Percentiles rank a stretch among this genome's conserved stretches.
Evolutionary conservation across 2,113 vertebrate species (phyloP).

Genomic region (rabbit (Oryctolagus cuniculus)): DNA sequence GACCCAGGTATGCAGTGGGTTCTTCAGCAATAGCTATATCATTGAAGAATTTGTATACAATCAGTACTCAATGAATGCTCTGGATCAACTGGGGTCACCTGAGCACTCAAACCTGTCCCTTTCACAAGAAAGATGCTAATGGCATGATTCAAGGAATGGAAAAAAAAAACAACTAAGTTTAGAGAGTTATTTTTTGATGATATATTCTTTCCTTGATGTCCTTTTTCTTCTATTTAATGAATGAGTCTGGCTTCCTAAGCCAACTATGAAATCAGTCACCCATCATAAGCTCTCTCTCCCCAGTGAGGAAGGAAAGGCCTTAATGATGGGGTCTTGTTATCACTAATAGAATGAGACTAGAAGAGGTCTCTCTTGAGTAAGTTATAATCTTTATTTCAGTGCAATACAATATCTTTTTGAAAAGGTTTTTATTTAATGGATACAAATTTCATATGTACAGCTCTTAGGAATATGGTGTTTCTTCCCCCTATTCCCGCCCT

Average conservation of each 20-base stretch:
- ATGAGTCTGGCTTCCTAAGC: slow-evolving; percentile 45
- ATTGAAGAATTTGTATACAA: background rate
- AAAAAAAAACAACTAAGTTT: background rate
- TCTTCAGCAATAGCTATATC: background rate
- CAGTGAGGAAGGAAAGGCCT: background rate
- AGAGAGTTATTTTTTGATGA: slow-evolving; percentile 28
- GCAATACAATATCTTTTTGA: slow-evolving; percentile 35
- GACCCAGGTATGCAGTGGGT: background rate
- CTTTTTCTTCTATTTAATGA: slow-evolving; percentile 59
- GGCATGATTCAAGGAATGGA: slow-evolving; percentile 50
- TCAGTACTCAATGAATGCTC: background rate
- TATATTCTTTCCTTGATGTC: background rate
- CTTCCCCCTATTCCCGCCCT: too few relatives aligned
- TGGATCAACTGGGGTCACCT: background rate
- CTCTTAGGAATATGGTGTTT: too few relatives aligned
- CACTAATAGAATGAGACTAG: slow-evolving; percentile 50
- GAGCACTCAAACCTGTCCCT: background rate
- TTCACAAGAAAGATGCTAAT: slow-evolving; percentile 18
- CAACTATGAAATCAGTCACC: slow-evolving; percentile 29
- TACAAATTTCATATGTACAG: too few relatives aligned
- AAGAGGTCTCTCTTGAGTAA: slow-evolving; percentile 35
- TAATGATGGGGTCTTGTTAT: background rate
- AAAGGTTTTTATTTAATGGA: too few relatives aligned
- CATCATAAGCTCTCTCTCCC: slow-evolving; percentile 4
- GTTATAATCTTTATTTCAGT: slow-evolving; percentile 54